Evolutionary conservation across 2,113 vertebrate species (phyloP).

Genomic region (Neopipo cinnamomea): DNA sequence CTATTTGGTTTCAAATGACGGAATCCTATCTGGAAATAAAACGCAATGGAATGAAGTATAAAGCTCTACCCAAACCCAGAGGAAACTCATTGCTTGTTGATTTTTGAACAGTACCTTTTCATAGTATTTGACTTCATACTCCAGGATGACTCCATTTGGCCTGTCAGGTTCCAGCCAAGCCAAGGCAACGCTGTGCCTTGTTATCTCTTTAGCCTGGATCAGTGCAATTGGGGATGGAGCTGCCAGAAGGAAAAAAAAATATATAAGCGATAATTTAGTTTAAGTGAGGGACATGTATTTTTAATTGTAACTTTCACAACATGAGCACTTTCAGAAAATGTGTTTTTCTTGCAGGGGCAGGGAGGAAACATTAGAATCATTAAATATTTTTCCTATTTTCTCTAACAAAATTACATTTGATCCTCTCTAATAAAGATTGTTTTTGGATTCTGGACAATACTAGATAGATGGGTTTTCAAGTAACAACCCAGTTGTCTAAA

Average conservation of each 20-base stretch:
- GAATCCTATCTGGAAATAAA: neutral
- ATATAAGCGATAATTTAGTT: neutral
- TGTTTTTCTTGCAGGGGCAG: neutral
- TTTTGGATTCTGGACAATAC: neutral
- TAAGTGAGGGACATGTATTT: neutral
- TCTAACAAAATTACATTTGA: neutral
- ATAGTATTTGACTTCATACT: constrained; percentile 98
- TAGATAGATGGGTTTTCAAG: neutral
- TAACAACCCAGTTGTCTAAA: neutral
- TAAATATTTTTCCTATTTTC: neutral
- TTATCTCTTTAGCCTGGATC: constrained; percentile 95
- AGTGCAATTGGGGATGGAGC: constrained; percentile 91
- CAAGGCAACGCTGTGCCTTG: constrained; percentile 92
- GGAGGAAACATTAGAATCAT: neutral
- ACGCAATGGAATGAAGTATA: neutral
- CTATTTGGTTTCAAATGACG: constrained; percentile 17
- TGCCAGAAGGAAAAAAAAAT: constrained; percentile 20
- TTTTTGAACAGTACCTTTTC: constrained; percentile 86
- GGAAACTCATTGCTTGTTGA: neutral
- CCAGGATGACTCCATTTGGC: constrained; percentile 95
- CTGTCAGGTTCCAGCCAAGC: constrained; percentile 93
- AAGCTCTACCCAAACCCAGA: neutral
- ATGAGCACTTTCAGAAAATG: neutral
- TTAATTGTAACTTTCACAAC: neutral
- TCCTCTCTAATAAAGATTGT: neutral